These are phyloP conservation scores for Nothura maculosa DNA, from an alignment of 2,797 vertebrate species.

Conservation along the genomic window DNA sequence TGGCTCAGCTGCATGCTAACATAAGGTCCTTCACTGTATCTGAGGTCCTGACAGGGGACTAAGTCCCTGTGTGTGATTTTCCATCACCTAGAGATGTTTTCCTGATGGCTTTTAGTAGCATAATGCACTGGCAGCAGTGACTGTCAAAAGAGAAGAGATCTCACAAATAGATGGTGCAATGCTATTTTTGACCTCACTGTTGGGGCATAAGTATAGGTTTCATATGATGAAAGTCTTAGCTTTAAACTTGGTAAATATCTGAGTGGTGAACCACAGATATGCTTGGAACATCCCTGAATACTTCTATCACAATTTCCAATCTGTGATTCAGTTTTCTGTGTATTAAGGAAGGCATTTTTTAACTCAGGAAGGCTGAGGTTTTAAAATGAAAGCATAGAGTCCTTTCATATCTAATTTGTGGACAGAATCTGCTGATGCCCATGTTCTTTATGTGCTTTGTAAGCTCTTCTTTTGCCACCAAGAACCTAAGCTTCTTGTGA, in stretches of 20 bases:
- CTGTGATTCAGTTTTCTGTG: slow-evolving; percentile 70
- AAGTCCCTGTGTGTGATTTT: not conserved
- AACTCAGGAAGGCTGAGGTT: slow-evolving; percentile 66
- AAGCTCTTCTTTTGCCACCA: slow-evolving; percentile 73
- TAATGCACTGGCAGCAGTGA: not conserved
- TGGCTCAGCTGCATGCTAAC: not conserved
- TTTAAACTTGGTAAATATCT: slow-evolving; percentile 58
- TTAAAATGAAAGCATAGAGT: slow-evolving; percentile 65
- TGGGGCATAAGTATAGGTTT: slow-evolving; percentile 31
- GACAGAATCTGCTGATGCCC: slow-evolving; percentile 78
- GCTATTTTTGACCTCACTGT: slow-evolving; percentile 38
- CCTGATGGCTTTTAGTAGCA: not conserved
- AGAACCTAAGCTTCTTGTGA: slow-evolving; percentile 44
- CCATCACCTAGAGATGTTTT: not conserved
- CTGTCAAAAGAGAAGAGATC: not conserved
- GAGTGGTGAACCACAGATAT: slow-evolving; percentile 69
- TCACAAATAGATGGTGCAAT: slow-evolving; percentile 1
- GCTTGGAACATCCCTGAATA: slow-evolving; percentile 66
- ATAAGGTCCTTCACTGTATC: not conserved
- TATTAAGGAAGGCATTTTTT: slow-evolving; percentile 61
- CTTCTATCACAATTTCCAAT: slow-evolving; percentile 78
- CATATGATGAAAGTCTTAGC: slow-evolving; percentile 41
- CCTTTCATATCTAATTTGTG: slow-evolving; percentile 79
- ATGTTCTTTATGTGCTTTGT: slow-evolving; percentile 74
- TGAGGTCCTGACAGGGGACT: not conserved